Conservation (phyloP, 2,113 vertebrate species). For the Tupaia chinensis region DNA sequence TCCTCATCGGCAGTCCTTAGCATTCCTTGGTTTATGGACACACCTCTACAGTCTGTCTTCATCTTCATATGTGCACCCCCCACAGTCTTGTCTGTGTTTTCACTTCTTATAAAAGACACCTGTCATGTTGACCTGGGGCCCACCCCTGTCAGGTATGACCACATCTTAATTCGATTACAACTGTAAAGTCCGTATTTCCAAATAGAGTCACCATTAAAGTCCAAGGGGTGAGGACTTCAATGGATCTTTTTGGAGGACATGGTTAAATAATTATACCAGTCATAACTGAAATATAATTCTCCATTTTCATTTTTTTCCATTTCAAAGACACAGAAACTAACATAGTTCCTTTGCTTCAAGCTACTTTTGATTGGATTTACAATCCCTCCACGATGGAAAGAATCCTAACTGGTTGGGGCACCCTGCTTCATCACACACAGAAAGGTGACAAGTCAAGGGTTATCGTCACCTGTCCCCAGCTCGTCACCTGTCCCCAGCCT, state of each 20-base stretch:
- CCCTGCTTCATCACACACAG: background rate
- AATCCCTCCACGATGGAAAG: background rate
- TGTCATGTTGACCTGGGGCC: background rate
- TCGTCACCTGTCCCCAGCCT: background rate
- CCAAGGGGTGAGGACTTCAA: background rate
- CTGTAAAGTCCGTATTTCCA: background rate
- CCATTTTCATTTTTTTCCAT: background rate
- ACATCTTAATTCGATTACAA: background rate
- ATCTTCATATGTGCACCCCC: background rate
- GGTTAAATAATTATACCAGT: background rate
- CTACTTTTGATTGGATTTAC: background rate
- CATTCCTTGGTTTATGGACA: background rate
- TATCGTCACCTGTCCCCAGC: background rate
- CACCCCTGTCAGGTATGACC: background rate
- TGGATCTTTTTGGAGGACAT: background rate
- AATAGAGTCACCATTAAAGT: background rate
- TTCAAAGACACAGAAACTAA: background rate
- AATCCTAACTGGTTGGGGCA: background rate
- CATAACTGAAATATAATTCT: background rate
- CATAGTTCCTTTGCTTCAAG: background rate
- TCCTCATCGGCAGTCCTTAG: background rate
- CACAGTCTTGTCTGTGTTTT: background rate
- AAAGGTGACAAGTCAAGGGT: fast-evolving
- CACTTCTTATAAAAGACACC: background rate
- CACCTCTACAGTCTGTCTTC: background rate